These are phyloP conservation scores for Bombus waltoni DNA, from an alignment of 1,140 invertebrate genomes.

Conservation along the genomic window DNA sequence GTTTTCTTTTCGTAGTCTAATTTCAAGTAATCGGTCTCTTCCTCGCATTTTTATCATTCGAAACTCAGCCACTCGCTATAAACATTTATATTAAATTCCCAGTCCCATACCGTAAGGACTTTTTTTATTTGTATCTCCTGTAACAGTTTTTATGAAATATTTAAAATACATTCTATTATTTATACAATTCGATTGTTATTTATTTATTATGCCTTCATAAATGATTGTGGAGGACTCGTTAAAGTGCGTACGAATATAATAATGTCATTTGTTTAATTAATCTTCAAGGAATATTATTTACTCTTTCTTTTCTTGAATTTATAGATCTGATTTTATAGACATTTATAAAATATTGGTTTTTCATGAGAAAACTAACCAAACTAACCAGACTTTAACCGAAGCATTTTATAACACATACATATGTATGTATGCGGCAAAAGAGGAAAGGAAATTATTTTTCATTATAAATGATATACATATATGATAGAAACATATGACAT, in stretches of 20 bases:
- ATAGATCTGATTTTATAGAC: too few relatives aligned
- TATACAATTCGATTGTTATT: constrained; percentile 50
- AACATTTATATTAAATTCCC: not conserved
- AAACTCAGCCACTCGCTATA: not conserved
- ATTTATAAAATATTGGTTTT: too few relatives aligned
- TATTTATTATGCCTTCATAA: not conserved
- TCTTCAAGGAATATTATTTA: too few relatives aligned
- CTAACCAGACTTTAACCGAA: too few relatives aligned
- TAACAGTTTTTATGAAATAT: constrained; percentile 79
- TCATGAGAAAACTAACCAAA: too few relatives aligned
- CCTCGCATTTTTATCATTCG: not conserved
- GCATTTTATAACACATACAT: too few relatives aligned
- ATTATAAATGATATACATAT: too few relatives aligned
- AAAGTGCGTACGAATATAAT: not conserved
- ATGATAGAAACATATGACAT: too few relatives aligned
- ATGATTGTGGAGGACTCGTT: not conserved
- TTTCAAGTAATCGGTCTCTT: not conserved
- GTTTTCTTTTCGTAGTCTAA: not conserved
- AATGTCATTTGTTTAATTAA: not conserved
- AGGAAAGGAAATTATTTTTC: too few relatives aligned
- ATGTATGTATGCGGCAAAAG: too few relatives aligned
- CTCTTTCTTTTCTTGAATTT: too few relatives aligned
- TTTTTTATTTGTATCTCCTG: constrained; percentile 72
- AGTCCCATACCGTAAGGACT: constrained; percentile 41
- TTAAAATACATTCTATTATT: constrained; percentile 78